Base-by-base conservation (phyloP, 2,888 invertebrate genomes). In the Emmelina monodactyla region DNA sequence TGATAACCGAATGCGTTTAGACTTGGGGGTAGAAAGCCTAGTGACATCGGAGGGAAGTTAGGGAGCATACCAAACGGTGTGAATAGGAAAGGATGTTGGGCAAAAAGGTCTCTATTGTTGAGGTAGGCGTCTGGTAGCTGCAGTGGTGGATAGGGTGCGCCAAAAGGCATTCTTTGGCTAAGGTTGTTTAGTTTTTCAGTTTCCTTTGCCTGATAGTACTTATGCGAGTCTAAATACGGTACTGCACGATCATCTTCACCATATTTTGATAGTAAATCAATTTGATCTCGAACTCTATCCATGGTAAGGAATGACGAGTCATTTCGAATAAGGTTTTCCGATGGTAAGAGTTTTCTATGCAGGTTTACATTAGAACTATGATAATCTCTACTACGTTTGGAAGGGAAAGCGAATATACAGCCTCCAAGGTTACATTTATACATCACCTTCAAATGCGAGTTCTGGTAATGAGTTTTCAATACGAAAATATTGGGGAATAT, bases 391-490 rank as follows among this genome's bases (percentile, higher is more conserved):
- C 91, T 93, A 37, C 94, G 82, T 61, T 94, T 96, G 1, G 96
- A 95, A 3, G 94, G 92, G 63, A 97, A 97, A 0, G 94, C 91
- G 0, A 96, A 96, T 69, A 92, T 92, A 64, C 97, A 97, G 1
- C 96, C 95, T 46, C 95, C 95, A 15, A 94, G 89, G 54, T 89
- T 92, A 73, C 97, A 97, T 60, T 92, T 92, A 71, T 96, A 96
- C 90, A 95, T 93, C 40, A 96, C 75, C 71, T 97, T 97, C 34
- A 97, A 85, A 70, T 97, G 97, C 7, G 94, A 92, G 66, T 93
- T 96, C 79, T 95, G 95, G 66, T 94, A 97, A 64, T 97, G 97
- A 1, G 92, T 92, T 71, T 95, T 96, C 14, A 96, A 88, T 33
- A 92, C 91, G 60, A 94, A 95, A 53, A 93, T 90, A 59, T 94